Conservation (phyloP, 1,140 invertebrate species). For the Penaeus chinensis region DNA sequence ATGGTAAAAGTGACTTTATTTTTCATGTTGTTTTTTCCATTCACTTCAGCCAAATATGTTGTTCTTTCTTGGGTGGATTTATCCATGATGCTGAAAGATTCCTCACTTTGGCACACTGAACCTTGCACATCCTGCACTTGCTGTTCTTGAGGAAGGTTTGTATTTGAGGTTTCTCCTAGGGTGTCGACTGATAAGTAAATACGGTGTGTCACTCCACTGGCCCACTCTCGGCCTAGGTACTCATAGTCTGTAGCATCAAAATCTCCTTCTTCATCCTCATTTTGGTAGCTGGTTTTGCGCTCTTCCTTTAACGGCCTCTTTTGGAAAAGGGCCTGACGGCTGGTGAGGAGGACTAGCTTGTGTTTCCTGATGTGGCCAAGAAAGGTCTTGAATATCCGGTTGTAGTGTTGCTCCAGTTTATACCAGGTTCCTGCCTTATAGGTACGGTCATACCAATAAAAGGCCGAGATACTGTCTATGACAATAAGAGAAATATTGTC, state of each 20-base stretch:
- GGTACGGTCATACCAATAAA: background rate
- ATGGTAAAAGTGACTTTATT: background rate
- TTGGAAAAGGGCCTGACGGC: background rate
- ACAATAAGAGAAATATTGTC: background rate
- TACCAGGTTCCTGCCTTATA: conserved; percentile 9
- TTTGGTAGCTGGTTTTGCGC: background rate
- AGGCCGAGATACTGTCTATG: conserved; percentile 2
- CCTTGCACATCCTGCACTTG: no score
- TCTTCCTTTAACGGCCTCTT: background rate
- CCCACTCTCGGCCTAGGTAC: background rate
- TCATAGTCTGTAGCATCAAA: background rate
- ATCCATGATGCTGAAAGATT: background rate
- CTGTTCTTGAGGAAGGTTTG: no score
- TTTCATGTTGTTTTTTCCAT: background rate
- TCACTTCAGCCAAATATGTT: background rate
- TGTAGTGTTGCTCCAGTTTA: background rate
- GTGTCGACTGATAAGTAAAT: no score
- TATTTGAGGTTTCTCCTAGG: no score
- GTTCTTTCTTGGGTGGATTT: background rate
- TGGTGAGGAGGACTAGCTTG: background rate
- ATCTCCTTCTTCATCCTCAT: background rate
- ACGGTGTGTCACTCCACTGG: no score
- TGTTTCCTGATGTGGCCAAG: background rate
- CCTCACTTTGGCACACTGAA: no score
- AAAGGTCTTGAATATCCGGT: background rate